A percentile compares a stretch with the other conserved stretches of the same genome.
phyloP scores from a whole-genome alignment of 2,888 invertebrate species.

The Meloe dianella region DNA sequence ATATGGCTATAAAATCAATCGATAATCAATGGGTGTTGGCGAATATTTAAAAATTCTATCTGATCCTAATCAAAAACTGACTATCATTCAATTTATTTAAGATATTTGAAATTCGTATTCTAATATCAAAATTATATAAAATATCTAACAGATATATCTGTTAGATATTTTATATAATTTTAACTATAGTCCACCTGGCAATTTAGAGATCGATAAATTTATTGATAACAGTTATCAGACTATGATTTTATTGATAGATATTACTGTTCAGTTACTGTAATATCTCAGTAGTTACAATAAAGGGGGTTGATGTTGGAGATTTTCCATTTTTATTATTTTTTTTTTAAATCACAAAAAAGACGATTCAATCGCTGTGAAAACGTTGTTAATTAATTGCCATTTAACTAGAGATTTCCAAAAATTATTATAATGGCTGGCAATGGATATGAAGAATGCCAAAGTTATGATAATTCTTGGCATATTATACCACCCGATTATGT shows the following conservation, averaged over 20 bases:
- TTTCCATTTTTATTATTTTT: neutral
- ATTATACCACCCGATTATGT: conserved; percentile 75
- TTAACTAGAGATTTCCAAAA: neutral
- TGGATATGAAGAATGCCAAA: conserved; percentile 64
- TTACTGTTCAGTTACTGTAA: neutral
- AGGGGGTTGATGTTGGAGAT: neutral
- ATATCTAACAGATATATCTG: neutral
- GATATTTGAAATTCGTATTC: neutral
- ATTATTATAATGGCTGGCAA: conserved; percentile 64
- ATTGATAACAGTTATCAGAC: conserved; percentile 23
- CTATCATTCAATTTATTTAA: neutral
- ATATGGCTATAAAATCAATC: too few relatives aligned
- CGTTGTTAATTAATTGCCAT: neutral
- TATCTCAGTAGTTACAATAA: conserved; percentile 1
- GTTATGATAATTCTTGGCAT: conserved; percentile 71
- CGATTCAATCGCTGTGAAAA: neutral
- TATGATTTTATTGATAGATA: conserved; percentile 10
- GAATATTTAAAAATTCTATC: neutral
- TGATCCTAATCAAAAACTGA: neutral
- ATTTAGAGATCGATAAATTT: conserved; percentile 35
- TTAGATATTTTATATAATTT: neutral
- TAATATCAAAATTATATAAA: neutral
- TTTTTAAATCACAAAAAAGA: neutral
- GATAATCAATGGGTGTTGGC: too few relatives aligned
- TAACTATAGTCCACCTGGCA: conserved; percentile 45